A percentile compares a stretch with the other conserved stretches of the same genome.
Evolutionary conservation across 2,113 vertebrate genomes (phyloP).

Genomic region (Lichenostomus cassidix): DNA sequence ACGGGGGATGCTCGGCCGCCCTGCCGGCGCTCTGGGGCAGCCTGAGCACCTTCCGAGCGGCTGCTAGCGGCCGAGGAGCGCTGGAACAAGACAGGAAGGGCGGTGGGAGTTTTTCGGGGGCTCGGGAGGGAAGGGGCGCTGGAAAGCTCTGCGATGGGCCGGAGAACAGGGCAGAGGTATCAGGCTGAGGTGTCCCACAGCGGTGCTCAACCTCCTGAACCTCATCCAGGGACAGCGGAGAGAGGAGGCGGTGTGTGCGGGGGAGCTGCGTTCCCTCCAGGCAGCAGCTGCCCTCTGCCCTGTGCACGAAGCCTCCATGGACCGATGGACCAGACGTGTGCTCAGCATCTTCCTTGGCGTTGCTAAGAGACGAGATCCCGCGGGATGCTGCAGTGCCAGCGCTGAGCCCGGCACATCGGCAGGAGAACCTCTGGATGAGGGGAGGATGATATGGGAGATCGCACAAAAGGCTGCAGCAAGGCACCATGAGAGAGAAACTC

Average conservation of each 20-base stretch:
- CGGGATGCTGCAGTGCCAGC: neutral
- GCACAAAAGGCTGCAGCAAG: neutral
- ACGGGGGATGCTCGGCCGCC: neutral
- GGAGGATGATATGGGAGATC: neutral
- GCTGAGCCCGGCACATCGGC: neutral
- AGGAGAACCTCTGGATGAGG: neutral
- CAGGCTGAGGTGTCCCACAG: accelerated
- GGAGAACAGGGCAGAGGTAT: neutral
- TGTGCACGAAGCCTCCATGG: neutral
- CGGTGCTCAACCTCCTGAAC: neutral
- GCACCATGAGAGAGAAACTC: neutral
- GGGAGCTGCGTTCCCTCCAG: neutral
- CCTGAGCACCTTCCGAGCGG: accelerated
- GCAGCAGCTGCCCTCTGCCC: slow-evolving; percentile 28
- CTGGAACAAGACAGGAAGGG: neutral
- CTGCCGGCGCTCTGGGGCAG: accelerated
- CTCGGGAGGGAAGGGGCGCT: accelerated
- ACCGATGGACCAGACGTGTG: neutral
- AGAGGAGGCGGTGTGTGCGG: neutral
- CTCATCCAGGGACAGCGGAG: neutral
- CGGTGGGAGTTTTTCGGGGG: neutral
- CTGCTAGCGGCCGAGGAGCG: accelerated
- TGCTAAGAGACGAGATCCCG: slow-evolving; percentile 47
- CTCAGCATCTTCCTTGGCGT: slow-evolving; percentile 37
- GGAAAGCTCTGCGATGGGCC: neutral